Evolutionary conservation across 1,140 invertebrate species (phyloP).

Genomic region (Spodoptera litura): DNA sequence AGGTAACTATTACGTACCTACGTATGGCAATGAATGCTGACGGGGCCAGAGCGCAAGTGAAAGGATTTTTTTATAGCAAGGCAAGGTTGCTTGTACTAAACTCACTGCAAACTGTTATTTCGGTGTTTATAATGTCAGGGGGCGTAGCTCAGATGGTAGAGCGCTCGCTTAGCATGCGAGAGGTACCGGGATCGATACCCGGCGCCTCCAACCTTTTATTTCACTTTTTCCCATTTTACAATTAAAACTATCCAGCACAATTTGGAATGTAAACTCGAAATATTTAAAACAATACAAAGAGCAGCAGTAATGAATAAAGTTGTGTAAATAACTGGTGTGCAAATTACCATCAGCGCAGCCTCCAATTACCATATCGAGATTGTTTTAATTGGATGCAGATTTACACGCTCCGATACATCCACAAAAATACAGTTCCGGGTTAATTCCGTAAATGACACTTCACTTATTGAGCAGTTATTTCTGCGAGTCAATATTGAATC

Average conservation of each 20-base stretch:
- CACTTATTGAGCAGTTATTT: constrained; percentile 13
- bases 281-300: constrained; percentile 27
- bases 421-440: constrained; percentile 15
- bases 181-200: constrained; percentile 94
- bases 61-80: too few relatives aligned
- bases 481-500: neutral
- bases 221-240: neutral
- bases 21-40: neutral
- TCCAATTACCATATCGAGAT: constrained; percentile 38
- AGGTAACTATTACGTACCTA: too few relatives aligned
- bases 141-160: constrained; percentile 94
- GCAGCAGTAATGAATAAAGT: constrained; percentile 24
- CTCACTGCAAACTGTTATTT: too few relatives aligned
- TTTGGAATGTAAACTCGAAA: neutral
- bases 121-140: constrained; percentile 69
- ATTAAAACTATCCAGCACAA: neutral
- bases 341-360: constrained; percentile 24
- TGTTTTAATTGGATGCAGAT: constrained; percentile 39
- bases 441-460: constrained; percentile 36
- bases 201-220: constrained; percentile 67
- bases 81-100: too few relatives aligned
- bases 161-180: constrained; percentile 94
- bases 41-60: neutral
- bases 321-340: constrained; percentile 19
- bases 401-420: constrained; percentile 6